Evolutionary conservation across 2,113 vertebrate species (phyloP).

Genomic region (Trochalopteron elliotii): DNA sequence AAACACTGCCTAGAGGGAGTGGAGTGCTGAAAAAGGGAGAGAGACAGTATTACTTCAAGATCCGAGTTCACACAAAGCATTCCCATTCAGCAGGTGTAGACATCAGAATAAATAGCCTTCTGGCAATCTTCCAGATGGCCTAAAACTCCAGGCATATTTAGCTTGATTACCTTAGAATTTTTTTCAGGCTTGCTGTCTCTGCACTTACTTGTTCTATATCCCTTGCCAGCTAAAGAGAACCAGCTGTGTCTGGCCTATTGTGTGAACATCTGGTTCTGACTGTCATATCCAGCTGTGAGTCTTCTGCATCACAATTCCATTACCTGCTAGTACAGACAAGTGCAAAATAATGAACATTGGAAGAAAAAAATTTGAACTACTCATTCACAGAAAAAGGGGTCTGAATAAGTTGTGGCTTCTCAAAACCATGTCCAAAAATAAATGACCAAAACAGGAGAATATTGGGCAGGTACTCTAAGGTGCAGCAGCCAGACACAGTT

Average conservation of each 20-base stretch:
- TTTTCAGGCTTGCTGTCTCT: constrained; percentile 47
- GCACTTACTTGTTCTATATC: constrained; percentile 55
- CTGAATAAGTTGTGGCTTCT: neutral
- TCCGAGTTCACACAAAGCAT: constrained; percentile 50
- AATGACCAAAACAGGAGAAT: neutral
- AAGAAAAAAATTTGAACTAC: neutral
- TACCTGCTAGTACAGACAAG: constrained; percentile 51
- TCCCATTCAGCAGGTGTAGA: constrained; percentile 61
- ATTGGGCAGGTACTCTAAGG: neutral
- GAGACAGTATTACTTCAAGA: constrained; percentile 6
- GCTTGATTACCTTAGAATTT: constrained; percentile 58
- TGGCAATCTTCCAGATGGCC: constrained; percentile 57
- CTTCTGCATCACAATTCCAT: constrained; percentile 42
- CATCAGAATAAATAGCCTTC: constrained; percentile 49
- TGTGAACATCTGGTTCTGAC: constrained; percentile 50
- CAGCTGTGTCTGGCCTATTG: constrained; percentile 52
- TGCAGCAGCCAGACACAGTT: neutral
- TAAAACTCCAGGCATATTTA: constrained; percentile 57
- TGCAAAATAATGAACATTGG: neutral
- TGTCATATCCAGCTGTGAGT: constrained; percentile 57
- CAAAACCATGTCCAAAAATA: neutral
- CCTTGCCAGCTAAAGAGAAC: constrained; percentile 54
- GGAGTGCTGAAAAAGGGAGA: neutral
- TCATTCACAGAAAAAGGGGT: neutral
- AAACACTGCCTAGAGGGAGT: neutral